These are phyloP conservation scores for Iguana delicatissima DNA, from an alignment of 2,797 vertebrate genomes.

Conservation along the genomic window DNA sequence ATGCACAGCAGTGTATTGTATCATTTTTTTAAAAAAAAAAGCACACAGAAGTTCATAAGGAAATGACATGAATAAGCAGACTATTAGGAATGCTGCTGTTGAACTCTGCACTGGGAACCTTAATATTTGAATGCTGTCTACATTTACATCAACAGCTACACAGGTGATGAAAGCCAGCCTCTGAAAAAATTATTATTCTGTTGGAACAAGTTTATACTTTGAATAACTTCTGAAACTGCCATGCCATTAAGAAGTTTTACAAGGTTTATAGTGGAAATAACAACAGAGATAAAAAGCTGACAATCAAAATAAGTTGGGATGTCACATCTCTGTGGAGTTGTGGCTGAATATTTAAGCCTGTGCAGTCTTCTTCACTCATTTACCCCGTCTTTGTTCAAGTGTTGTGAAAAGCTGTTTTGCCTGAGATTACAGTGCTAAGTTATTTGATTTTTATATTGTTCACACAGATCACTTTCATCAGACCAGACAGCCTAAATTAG, in stretches of 20 bases:
- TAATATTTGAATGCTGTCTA: constrained; percentile 75
- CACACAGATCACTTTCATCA: constrained; percentile 19
- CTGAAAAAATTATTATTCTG: constrained; percentile 81
- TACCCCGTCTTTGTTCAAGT: constrained; percentile 38
- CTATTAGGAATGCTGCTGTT: constrained; percentile 69
- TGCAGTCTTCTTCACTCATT: neutral
- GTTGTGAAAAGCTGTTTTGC: constrained; percentile 48
- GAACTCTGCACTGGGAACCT: constrained; percentile 70
- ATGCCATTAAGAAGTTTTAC: constrained; percentile 79
- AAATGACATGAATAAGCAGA: constrained; percentile 65
- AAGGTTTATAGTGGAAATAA: constrained; percentile 80
- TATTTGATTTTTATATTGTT: constrained; percentile 40
- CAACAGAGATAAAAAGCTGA: constrained; percentile 83
- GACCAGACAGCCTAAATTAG: constrained; percentile 4
- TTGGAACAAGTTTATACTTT: constrained; percentile 79
- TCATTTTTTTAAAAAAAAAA: constrained; percentile 45
- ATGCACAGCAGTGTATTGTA: constrained; percentile 60
- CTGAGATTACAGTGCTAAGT: neutral
- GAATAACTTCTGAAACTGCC: constrained; percentile 77
- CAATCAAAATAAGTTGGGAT: constrained; percentile 75
- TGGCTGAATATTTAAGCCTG: constrained; percentile 46
- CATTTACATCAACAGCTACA: constrained; percentile 76
- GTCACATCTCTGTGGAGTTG: constrained; percentile 55
- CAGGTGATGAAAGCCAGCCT: constrained; percentile 80
- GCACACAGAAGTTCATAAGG: constrained; percentile 65